Base-by-base conservation (phyloP, 1,140 invertebrate species). In the Drosophila tristis region DNA sequence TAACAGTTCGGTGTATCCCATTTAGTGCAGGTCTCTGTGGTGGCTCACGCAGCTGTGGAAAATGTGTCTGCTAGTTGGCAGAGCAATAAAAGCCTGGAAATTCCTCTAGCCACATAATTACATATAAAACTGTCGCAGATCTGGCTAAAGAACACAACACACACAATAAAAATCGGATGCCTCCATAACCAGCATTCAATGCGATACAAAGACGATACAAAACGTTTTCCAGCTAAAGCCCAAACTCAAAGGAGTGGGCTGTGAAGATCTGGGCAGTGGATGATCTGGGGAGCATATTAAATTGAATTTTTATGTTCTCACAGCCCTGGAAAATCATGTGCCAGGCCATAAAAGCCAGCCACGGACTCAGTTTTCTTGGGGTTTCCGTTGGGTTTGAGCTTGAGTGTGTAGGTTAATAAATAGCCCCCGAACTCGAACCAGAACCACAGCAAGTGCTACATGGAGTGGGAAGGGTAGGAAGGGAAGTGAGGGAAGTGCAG, bases 291-390 rank as follows among this genome's bases (percentile, higher is more conserved):
- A 75, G 62, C 82, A 82, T 76, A 87, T 87, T 89, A 87, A 87
- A 87, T 87, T 87, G 84, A 87, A 80, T 82, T 87, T 87, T 87
- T 82, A 86, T 86, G 82, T 87, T 86, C 82, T 89, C 84, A 86
- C 82, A 86, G 64, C 50, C 78, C 60, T 44, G 70, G 71, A 86
- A 86, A 86, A 80, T 74, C 78, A 78, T 86, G 81, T 66, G 68
- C 56, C 78, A 64, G 60, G 59, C 84, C 63, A 81, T 86, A 89
- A 87, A 80, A 77, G 49, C 68, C 42, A 74, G 58, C 62, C 67
- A 64, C 76, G 51, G 25, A 26, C 35, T 48, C 45, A 44, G 49
- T 50, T 35, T 39, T 43, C 51, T 42, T 54, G 5, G 20, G 31
- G n/a, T 53, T 53, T 16, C n/a, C 9, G 50, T 15, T 7, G n/a